Conservation (phyloP, 2,888 invertebrate genomes). For the Oscheius myriophilus region DNA sequence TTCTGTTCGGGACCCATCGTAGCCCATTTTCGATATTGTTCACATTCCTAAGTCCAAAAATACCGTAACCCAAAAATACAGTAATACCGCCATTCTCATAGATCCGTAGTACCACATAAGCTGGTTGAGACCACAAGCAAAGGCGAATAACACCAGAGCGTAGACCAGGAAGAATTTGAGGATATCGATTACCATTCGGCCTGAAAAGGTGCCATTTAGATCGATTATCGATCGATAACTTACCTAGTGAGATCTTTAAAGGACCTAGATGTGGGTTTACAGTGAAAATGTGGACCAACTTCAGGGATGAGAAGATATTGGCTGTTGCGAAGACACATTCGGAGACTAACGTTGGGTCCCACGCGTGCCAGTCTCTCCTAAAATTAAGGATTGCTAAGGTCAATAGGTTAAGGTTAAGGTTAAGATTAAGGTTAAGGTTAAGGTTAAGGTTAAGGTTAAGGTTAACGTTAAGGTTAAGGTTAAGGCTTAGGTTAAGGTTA, state of each 20-base stretch:
- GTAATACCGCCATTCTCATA: slow-evolving; percentile 20
- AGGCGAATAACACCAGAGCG: slow-evolving; percentile 86
- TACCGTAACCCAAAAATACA: neutral
- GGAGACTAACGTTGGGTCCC: slow-evolving; percentile 96
- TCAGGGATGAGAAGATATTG: slow-evolving; percentile 93
- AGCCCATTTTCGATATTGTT: slow-evolving; percentile 27
- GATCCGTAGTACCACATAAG: slow-evolving; percentile 80
- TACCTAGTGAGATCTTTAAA: slow-evolving; percentile 87
- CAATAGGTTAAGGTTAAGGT: no score
- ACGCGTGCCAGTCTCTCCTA: slow-evolving; percentile 89
- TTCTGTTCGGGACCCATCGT: neutral
- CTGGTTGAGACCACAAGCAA: slow-evolving; percentile 90
- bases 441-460: no score
- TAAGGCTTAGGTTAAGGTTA: no score
- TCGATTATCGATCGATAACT: neutral
- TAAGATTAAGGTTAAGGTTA: no score
- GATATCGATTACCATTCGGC: slow-evolving; percentile 81
- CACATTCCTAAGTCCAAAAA: slow-evolving; percentile 33
- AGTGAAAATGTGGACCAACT: slow-evolving; percentile 89
- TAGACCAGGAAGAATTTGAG: slow-evolving; percentile 92
- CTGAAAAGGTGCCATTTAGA: slow-evolving; percentile 35
- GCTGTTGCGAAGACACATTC: slow-evolving; percentile 97
- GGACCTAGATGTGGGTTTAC: slow-evolving; percentile 92
- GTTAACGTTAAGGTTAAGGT: no score
- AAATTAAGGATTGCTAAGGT: neutral